Evolutionary conservation across 2,113 vertebrate genomes (phyloP).

Genomic region (Boulengeromyrus knoepffleri): DNA sequence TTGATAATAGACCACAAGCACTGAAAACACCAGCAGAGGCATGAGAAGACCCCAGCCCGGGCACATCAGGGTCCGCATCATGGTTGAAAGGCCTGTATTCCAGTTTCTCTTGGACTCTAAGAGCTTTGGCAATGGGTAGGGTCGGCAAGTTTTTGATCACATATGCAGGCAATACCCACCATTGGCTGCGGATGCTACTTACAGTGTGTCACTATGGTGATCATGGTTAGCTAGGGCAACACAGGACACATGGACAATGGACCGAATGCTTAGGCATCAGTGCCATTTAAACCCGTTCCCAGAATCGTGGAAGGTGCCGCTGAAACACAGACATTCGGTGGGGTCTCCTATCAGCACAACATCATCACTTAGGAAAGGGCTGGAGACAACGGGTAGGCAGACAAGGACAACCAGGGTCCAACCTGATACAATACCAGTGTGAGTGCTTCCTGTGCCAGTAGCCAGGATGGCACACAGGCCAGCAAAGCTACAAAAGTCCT

Average conservation of each 20-base stretch:
- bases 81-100: neutral
- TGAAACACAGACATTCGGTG: neutral
- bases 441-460: neutral
- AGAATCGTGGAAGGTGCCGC: neutral
- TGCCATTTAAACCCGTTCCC: neutral
- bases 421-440: neutral
- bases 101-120: neutral
- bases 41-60: neutral
- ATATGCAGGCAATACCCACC: neutral
- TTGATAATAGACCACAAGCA: neutral
- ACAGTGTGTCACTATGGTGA: neutral
- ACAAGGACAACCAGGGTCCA: neutral
- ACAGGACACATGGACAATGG: neutral
- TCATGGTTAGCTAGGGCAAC: neutral
- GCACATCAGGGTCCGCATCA: neutral
- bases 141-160: neutral
- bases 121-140: neutral
- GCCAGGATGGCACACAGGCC: neutral
- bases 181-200: neutral
- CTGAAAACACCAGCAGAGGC: neutral
- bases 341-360: neutral
- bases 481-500: neutral
- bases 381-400: neutral
- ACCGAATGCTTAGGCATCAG: neutral
- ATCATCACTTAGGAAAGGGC: neutral